Conservation (phyloP, 2,888 invertebrate genomes). For the Lottia scabra region DNA sequence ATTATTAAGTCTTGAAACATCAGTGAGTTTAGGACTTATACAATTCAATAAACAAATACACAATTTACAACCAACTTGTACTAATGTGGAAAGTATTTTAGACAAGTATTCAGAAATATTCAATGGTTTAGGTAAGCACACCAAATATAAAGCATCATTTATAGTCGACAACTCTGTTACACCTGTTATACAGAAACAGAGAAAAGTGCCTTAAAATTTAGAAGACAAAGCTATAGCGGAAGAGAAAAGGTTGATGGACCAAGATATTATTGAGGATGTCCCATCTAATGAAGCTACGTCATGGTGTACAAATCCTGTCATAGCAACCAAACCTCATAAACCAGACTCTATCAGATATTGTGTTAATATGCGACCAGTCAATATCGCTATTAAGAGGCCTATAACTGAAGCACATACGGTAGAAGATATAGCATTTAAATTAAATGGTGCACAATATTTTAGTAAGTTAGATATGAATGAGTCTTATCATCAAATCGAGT, state of each 20-base stretch:
- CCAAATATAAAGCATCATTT: background rate
- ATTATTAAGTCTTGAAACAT: background rate
- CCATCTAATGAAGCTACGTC: slow-evolving; percentile 20
- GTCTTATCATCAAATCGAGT: slow-evolving; percentile 2
- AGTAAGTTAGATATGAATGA: slow-evolving; percentile 3
- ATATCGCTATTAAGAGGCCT: background rate
- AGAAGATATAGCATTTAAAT: background rate
- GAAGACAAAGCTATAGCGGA: background rate
- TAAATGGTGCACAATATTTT: background rate
- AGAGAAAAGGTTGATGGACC: background rate
- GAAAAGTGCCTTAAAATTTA: background rate
- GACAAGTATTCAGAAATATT: background rate
- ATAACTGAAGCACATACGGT: background rate
- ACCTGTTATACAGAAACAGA: background rate
- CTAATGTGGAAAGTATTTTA: background rate
- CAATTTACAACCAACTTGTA: background rate
- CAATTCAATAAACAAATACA: background rate
- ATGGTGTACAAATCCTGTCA: slow-evolving; percentile 24
- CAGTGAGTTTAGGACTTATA: background rate
- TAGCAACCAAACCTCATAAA: slow-evolving; percentile 28
- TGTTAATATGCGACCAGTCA: slow-evolving; percentile 3
- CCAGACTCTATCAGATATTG: slow-evolving; percentile 31
- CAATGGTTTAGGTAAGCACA: background rate
- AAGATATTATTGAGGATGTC: background rate
- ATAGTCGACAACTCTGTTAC: background rate